Percentiles rank a stretch among this genome's conserved stretches.
Conservation (phyloP, 2,797 vertebrate genomes). For the Salarias fasciatus region DNA sequence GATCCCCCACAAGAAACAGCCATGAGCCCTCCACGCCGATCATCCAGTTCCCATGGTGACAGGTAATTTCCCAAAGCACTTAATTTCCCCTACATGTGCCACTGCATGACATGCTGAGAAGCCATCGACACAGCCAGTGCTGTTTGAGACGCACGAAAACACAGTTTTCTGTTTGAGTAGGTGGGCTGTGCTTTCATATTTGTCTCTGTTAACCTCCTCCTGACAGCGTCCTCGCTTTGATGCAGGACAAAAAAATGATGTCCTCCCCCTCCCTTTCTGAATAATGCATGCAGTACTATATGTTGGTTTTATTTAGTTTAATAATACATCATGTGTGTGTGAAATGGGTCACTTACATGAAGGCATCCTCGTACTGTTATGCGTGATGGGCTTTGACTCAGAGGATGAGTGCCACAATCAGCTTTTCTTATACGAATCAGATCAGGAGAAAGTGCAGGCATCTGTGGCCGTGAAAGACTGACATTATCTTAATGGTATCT, state of each 20-base stretch:
- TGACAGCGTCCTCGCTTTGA: not conserved
- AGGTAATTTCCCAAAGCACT: conserved; percentile 72
- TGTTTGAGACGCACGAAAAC: not conserved
- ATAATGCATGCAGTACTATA: conserved; percentile 16
- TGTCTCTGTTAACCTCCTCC: not conserved
- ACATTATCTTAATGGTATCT: not conserved
- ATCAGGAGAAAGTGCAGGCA: not conserved
- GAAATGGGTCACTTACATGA: conserved; percentile 10
- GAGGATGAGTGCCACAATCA: not conserved
- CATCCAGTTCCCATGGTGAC: conserved; percentile 77
- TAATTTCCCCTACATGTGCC: conserved; percentile 19
- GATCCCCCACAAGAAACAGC: conserved; percentile 64
- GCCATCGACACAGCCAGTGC: not conserved
- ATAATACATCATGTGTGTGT: conserved; percentile 27
- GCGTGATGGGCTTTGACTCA: conserved; percentile 5
- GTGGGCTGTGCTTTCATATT: not conserved
- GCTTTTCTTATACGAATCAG: not conserved
- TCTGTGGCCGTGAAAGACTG: not conserved
- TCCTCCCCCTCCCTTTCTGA: conserved; percentile 9
- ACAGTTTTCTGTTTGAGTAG: not conserved
- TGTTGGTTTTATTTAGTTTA: conserved; percentile 28
- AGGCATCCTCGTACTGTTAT: conserved; percentile 8
- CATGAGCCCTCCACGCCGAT: conserved; percentile 74
- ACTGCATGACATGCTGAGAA: conserved; percentile 7
- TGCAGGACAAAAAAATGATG: not conserved